Conservation (phyloP, 2,113 vertebrate genomes). For the Spizaetus ornatus region DNA sequence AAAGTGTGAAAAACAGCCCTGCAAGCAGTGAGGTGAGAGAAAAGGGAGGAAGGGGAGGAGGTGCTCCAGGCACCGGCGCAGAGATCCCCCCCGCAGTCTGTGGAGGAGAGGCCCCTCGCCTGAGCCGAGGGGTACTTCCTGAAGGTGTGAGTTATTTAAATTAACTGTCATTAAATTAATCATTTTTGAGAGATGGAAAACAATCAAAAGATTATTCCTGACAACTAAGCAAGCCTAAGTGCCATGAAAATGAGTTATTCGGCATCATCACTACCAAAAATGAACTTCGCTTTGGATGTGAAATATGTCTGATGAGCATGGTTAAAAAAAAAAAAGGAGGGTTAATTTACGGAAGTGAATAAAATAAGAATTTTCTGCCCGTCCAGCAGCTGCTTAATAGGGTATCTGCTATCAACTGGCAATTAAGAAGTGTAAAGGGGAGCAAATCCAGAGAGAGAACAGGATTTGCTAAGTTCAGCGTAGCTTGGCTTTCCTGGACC, state of each 20-base stretch:
- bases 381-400: slow-evolving; percentile 12
- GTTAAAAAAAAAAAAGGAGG: not conserved
- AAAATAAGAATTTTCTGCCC: not conserved
- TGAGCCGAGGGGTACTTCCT: not conserved
- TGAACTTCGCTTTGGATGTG: slow-evolving; percentile 46
- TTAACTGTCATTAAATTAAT: slow-evolving; percentile 34
- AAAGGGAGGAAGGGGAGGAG: not conserved
- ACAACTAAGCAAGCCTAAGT: slow-evolving; percentile 30
- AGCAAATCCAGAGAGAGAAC: slow-evolving; percentile 33
- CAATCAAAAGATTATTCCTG: slow-evolving; percentile 63
- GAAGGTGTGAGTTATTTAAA: not conserved
- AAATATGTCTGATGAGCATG: slow-evolving; percentile 35
- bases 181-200: slow-evolving; percentile 43
- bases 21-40: not conserved
- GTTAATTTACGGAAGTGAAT: not conserved
- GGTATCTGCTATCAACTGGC: slow-evolving; percentile 9
- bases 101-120: not conserved
- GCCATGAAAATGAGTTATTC: slow-evolving; percentile 51
- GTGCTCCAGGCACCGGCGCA: too few relatives aligned
- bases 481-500: slow-evolving; percentile 11
- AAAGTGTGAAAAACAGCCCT: not conserved
- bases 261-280: slow-evolving; percentile 47
- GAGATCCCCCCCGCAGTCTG: accelerated
- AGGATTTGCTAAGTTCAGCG: slow-evolving; percentile 34
- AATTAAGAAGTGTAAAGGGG: slow-evolving; percentile 23